These are phyloP conservation scores for Anguilla pacifica DNA, from an alignment of 2,797 vertebrate genomes.

Conservation along the genomic window DNA sequence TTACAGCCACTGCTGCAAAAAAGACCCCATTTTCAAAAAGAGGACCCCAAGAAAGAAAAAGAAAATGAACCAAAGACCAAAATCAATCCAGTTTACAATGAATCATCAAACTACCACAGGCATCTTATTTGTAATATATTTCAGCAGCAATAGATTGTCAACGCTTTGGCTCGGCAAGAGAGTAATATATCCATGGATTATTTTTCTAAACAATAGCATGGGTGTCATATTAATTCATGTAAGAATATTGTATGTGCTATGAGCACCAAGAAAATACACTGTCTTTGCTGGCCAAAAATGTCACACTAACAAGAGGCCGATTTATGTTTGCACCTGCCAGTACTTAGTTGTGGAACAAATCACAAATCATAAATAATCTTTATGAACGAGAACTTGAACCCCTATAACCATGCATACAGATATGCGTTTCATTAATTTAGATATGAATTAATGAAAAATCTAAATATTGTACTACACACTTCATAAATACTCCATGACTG, in stretches of 20 bases:
- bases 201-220: not conserved
- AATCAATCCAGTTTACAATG: not conserved
- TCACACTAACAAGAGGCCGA: not conserved
- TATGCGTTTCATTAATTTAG: not conserved
- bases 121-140: slow-evolving; percentile 4
- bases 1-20: not conserved
- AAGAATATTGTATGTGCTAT: not conserved
- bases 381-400: not conserved
- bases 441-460: not conserved
- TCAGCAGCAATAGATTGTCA: not conserved
- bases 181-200: not conserved
- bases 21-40: too few relatives aligned
- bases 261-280: not conserved
- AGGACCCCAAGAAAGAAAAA: not conserved
- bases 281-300: not conserved
- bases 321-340: not conserved
- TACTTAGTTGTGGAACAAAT: not conserved
- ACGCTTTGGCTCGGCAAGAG: not conserved
- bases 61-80: not conserved
- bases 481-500: not conserved
- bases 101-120: not conserved
- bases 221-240: not conserved
- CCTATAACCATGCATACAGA: not conserved
- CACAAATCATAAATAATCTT: not conserved
- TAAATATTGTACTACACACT: not conserved